Evolutionary conservation across 2,797 vertebrate species (phyloP).

Genomic region (Loris lydekkerianus): DNA sequence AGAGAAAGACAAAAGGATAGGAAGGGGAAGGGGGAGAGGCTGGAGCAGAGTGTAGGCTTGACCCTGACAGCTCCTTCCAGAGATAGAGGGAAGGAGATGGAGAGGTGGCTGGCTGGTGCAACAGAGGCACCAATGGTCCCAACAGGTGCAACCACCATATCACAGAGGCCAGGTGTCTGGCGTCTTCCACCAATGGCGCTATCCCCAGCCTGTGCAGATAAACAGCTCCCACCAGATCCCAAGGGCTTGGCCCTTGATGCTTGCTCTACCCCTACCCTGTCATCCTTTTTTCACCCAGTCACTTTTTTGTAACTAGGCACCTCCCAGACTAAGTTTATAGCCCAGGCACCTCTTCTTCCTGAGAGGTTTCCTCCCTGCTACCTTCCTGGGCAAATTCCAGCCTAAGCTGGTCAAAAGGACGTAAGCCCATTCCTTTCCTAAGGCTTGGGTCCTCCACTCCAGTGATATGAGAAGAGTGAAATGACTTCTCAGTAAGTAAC

Average conservation of each 20-base stretch:
- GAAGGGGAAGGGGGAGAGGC: conserved; percentile 33
- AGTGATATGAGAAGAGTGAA: conserved; percentile 47
- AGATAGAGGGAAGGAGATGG: conserved; percentile 21
- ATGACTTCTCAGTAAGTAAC: conserved; percentile 40
- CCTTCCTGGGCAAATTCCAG: conserved; percentile 77
- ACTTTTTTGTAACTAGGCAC: conserved; percentile 49
- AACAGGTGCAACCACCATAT: too few species aligned
- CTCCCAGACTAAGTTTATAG: conserved; percentile 60
- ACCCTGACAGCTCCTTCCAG: conserved; percentile 65
- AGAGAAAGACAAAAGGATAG: conserved; percentile 67
- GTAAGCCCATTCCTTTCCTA: neutral
- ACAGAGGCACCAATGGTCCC: neutral
- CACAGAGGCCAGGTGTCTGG: neutral
- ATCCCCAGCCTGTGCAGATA: neutral
- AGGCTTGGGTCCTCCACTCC: conserved; percentile 22
- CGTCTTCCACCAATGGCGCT: neutral
- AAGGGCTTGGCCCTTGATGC: neutral
- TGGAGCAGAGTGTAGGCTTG: neutral
- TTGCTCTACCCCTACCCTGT: neutral
- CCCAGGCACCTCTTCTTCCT: conserved; percentile 40
- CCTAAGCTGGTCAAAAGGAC: conserved; percentile 54
- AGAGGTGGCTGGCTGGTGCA: neutral
- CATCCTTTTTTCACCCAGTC: conserved; percentile 31
- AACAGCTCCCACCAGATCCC: neutral
- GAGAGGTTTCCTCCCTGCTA: conserved; percentile 54